Base-by-base conservation (phyloP, 2,113 vertebrate genomes). In the Actenoides hombroni region DNA sequence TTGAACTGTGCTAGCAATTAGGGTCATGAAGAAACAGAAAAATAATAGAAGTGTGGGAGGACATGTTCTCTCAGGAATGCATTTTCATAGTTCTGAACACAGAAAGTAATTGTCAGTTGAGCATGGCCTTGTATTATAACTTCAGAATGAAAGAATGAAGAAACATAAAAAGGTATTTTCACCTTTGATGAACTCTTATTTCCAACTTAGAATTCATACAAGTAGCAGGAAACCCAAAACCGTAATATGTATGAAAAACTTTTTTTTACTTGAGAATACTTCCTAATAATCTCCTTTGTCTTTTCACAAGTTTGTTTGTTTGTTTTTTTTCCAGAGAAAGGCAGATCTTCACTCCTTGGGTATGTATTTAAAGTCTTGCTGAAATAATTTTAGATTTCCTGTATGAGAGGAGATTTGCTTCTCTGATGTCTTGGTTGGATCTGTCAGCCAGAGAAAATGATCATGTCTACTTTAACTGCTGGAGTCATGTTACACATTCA, bases 1-100 rank as follows among this genome's bases (percentile, higher is more conserved):
- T 63, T 94, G 74, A 96, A 88, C 44, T 93, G 28, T 82, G 40
- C 23, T 59, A 92, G 64, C 35, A 97, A 95, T 94, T 95, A 97
- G 77, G 69, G 67, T 46, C 10, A 77, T 60, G 44, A 77, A 88
- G 46, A 84, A 93, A 68, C 23, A 89, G 35, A 82, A 97, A 92
- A 95, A 93, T 65, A 77, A 84, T 91, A 90, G 80, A 97, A 95
- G 51, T 56, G 65, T 83, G 64, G 81, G 88, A 92, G 80, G 91
- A 88, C 46, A 93, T 9, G 51, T 90, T 93, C 54, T 75, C 81
- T 84, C 61, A 76, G 65, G 51, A 92, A 95, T 60, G 13, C 48
- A 39, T 70, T 84, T 94, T 95, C 65, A 84, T 57, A 93, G 13
- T 44, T 86, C 77, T 90, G 65, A 92, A 78, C 54, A 81, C 13